A percentile compares a stretch with the other conserved stretches of the same genome.
Conservation (phyloP, 2,113 vertebrate genomes). For the Salvelinus namaycush region DNA sequence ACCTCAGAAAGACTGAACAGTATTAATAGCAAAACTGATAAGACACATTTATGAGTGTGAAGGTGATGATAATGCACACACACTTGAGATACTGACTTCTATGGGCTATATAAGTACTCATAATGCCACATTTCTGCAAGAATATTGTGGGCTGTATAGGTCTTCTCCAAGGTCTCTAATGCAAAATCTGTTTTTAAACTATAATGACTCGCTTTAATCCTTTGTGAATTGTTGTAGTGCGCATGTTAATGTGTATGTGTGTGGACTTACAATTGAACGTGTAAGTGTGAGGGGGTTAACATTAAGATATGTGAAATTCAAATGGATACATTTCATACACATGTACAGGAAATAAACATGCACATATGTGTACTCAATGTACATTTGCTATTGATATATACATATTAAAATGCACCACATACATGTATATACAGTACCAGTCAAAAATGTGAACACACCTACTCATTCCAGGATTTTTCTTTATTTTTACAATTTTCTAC, state of each 20-base stretch:
- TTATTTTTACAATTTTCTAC: too few species aligned
- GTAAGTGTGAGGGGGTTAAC: conserved; percentile 62
- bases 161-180: conserved; percentile 82
- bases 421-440: conserved; percentile 48
- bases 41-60: conserved; percentile 79
- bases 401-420: conserved; percentile 73
- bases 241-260: conserved; percentile 68
- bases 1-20: conserved; percentile 97
- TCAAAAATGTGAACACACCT: too few species aligned
- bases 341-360: conserved; percentile 75
- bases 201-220: conserved; percentile 69
- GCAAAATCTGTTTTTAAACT: conserved; percentile 56
- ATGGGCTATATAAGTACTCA: conserved; percentile 77
- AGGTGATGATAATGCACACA: conserved; percentile 82
- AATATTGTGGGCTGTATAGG: conserved; percentile 84
- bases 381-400: conserved; percentile 76
- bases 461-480: too few species aligned
- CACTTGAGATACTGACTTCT: conserved; percentile 78
- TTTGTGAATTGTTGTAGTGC: conserved; percentile 72
- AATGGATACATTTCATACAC: conserved; percentile 65
- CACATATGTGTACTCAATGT: conserved; percentile 79
- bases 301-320: conserved; percentile 51
- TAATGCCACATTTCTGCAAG: conserved; percentile 79
- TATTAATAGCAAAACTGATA: conserved; percentile 83
- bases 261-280: conserved; percentile 69